Conservation (phyloP, 2,797 vertebrate species). For the Phylloscopus collybita region DNA sequence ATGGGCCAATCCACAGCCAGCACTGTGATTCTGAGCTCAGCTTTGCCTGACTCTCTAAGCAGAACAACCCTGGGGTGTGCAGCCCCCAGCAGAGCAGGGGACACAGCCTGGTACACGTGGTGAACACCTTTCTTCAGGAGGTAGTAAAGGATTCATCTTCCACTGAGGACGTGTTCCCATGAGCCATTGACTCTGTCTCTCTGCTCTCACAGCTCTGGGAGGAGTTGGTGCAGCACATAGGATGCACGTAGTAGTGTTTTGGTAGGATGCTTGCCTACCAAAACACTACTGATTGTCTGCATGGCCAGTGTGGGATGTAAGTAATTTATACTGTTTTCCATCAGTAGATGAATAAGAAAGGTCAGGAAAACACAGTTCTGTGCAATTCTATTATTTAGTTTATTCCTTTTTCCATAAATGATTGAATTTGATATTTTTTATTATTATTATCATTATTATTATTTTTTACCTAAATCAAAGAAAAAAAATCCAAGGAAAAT, state of each 20-base stretch:
- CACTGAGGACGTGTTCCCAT: accelerated
- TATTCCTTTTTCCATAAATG: neutral
- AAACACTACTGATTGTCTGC: neutral
- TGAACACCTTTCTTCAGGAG: neutral
- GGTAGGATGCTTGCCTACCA: neutral
- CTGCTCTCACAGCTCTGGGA: neutral
- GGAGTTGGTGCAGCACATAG: accelerated
- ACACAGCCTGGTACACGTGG: neutral
- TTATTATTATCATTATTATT: neutral
- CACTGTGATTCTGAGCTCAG: neutral
- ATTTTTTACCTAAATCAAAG: neutral
- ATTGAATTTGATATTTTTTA: neutral
- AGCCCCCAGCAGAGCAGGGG: neutral
- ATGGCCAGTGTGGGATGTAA: neutral
- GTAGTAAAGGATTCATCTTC: neutral
- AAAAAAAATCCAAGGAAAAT: neutral
- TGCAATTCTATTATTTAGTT: neutral
- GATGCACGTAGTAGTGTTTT: too few relatives aligned
- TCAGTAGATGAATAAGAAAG: neutral
- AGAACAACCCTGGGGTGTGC: neutral
- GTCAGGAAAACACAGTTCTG: neutral
- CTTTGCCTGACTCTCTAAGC: neutral
- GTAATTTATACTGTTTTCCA: neutral
- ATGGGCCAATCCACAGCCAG: neutral
- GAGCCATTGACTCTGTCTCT: neutral